These are phyloP conservation scores for Bufo gargarizans DNA, from an alignment of 2,113 vertebrate species.

Conservation along the genomic window DNA sequence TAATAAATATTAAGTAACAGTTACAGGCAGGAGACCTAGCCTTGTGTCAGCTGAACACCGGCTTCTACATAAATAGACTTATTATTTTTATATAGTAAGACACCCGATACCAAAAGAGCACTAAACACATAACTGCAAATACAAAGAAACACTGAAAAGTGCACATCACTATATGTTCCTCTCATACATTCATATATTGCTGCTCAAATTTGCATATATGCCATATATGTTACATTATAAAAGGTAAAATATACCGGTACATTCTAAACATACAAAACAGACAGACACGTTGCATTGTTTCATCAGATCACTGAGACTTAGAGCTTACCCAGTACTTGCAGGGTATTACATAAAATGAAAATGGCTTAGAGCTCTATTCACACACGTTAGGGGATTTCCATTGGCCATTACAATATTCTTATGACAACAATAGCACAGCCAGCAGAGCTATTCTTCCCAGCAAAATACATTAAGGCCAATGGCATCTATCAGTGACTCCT, in stretches of 20 bases:
- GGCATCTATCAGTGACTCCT: too few relatives aligned
- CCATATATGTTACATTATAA: not conserved
- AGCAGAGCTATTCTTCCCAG: too few relatives aligned
- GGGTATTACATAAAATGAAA: not conserved
- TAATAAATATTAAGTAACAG: slow-evolving; percentile 35
- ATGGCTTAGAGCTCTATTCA: too few relatives aligned
- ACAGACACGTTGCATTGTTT: not conserved
- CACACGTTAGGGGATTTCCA: too few relatives aligned
- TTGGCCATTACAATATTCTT: too few relatives aligned
- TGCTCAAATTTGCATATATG: not conserved
- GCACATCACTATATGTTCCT: not conserved
- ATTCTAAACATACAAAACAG: not conserved
- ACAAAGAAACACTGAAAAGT: not conserved
- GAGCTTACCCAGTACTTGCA: not conserved
- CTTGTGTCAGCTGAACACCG: not conserved
- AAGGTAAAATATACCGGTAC: not conserved
- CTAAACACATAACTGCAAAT: not conserved
- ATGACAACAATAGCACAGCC: too few relatives aligned
- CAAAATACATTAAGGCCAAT: too few relatives aligned
- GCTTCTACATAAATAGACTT: not conserved
- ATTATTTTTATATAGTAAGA: not conserved
- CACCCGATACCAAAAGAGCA: not conserved
- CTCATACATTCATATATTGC: not conserved
- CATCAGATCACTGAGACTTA: not conserved
- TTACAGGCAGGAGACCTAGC: not conserved